Evolutionary conservation across 2,888 invertebrate genomes (phyloP).

Genomic region (Ptilodon capucinus): DNA sequence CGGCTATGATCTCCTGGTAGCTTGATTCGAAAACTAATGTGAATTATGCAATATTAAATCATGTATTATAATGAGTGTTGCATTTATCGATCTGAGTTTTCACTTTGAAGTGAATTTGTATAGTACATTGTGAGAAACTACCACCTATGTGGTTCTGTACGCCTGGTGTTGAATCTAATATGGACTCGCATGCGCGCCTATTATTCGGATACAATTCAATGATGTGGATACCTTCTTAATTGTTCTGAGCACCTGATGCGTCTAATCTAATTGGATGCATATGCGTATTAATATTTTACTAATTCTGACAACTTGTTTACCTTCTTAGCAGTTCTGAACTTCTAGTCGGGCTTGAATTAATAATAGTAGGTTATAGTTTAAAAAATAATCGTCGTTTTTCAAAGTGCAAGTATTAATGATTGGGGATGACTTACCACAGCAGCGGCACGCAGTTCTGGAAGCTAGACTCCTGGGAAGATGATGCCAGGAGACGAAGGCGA

Average conservation of each 20-base stretch:
- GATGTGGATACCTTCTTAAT: too few relatives aligned
- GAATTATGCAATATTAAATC: not conserved
- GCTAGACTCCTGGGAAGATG: slow-evolving; percentile 99
- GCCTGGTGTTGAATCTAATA: not conserved
- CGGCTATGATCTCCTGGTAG: not conserved
- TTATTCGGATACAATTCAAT: too few relatives aligned
- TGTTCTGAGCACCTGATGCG: too few relatives aligned
- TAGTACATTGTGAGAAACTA: not conserved
- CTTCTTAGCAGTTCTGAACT: not conserved
- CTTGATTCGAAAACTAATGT: not conserved
- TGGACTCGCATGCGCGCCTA: not conserved
- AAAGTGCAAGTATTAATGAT: not conserved
- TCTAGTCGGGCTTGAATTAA: not conserved
- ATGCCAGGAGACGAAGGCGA: slow-evolving; percentile 96
- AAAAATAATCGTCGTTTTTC: too few relatives aligned
- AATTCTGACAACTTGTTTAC: not conserved
- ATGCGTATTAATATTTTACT: too few relatives aligned
- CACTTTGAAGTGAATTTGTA: too few relatives aligned
- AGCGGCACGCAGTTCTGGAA: slow-evolving; percentile 89
- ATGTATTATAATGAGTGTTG: too few relatives aligned
- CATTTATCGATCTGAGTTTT: too few relatives aligned
- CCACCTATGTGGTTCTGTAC: not conserved
- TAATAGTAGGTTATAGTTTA: not conserved
- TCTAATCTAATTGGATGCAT: too few relatives aligned
- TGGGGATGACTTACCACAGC: slow-evolving; percentile 42